phyloP scores from a whole-genome alignment of 2,113 vertebrate species.

The Paramormyrops kingsleyae region DNA sequence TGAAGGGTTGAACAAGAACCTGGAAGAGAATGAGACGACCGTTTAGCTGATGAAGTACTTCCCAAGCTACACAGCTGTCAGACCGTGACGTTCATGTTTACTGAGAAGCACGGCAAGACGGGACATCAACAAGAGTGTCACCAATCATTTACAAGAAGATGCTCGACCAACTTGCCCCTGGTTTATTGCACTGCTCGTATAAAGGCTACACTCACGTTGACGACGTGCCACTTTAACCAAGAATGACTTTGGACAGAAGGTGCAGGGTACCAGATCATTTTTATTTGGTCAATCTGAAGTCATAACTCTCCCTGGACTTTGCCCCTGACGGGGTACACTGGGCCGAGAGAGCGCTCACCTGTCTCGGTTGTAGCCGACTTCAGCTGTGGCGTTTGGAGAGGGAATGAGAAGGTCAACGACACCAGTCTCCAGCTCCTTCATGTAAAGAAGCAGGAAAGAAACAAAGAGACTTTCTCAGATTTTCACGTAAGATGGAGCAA shows the following conservation, averaged over 20 bases:
- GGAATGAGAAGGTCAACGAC: conserved; percentile 76
- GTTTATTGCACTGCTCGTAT: neutral
- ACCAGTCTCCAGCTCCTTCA: conserved; percentile 74
- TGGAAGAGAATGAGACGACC: conserved; percentile 34
- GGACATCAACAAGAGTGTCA: neutral
- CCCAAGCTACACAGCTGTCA: neutral
- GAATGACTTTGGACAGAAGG: neutral
- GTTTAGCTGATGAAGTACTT: neutral
- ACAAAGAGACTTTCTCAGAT: neutral
- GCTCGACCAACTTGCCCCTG: neutral
- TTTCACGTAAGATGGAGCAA: neutral
- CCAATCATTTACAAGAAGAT: neutral
- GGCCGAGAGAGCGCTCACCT: conserved; percentile 50
- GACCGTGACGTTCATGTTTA: neutral
- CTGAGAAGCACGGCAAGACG: neutral
- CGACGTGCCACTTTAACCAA: neutral
- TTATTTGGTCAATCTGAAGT: neutral
- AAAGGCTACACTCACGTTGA: neutral
- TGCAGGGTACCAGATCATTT: neutral
- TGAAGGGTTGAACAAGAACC: conserved; percentile 77
- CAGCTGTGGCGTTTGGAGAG: conserved; percentile 74
- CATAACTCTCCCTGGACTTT: neutral
- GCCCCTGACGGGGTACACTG: neutral
- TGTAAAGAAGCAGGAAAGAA: conserved; percentile 19
- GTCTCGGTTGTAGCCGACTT: conserved; percentile 79